A percentile compares a stretch with the other conserved stretches of the same genome.
Conservation (phyloP, 1,140 invertebrate species). For the Phocides pigmalion region DNA sequence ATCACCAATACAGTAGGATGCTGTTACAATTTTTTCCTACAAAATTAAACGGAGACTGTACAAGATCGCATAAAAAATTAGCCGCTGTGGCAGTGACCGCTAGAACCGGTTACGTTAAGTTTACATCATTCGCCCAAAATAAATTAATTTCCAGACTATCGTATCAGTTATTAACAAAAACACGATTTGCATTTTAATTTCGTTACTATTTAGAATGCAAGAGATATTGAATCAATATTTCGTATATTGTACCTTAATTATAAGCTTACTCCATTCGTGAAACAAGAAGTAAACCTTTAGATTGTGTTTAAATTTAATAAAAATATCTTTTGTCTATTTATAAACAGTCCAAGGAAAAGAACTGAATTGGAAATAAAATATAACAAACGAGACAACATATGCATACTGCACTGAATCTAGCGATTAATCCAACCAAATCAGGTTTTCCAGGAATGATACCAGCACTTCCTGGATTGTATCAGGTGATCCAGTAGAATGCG, state of each 20-base stretch:
- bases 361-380: too few species aligned
- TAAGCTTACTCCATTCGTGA: too few species aligned
- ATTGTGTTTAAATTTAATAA: too few species aligned
- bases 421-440: too few species aligned
- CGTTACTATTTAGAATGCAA: not conserved
- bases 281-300: too few species aligned
- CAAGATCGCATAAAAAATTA: constrained; percentile 29
- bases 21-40: not conserved
- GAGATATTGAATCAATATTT: not conserved
- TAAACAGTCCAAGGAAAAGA: too few species aligned
- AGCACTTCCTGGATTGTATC: too few species aligned
- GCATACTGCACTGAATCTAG: too few species aligned
- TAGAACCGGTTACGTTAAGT: constrained; percentile 41
- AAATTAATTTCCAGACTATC: constrained; percentile 10
- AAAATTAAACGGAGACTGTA: not conserved
- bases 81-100: constrained; percentile 32
- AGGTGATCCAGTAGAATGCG: too few species aligned
- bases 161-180: constrained; percentile 4
- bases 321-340: too few species aligned
- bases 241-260: not conserved
- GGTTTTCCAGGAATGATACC: too few species aligned
- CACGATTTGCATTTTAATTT: not conserved
- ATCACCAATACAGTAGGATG: not conserved
- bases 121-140: constrained; percentile 31
- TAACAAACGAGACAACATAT: too few species aligned